A percentile compares a stretch with the other conserved stretches of the same genome.
Evolutionary conservation across 1,140 invertebrate genomes (phyloP).

Genomic region (Diorhabda elongata): DNA sequence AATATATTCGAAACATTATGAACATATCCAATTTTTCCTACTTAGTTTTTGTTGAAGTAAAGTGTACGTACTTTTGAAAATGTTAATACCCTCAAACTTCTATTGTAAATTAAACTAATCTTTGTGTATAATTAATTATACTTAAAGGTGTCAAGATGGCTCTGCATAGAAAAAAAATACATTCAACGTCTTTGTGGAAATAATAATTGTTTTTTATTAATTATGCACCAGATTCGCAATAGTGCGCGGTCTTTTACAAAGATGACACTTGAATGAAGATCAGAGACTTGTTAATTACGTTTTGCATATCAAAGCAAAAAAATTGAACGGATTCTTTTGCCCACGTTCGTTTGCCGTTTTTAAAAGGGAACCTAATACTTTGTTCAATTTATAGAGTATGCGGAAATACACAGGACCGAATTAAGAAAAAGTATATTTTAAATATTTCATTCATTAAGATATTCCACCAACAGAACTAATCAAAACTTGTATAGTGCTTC

Average conservation of each 20-base stretch:
- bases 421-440: background rate
- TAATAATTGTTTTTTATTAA: background rate
- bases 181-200: background rate
- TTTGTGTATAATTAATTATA: background rate
- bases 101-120: too few relatives aligned
- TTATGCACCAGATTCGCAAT: background rate
- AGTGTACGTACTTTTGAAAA: too few relatives aligned
- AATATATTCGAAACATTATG: too few relatives aligned
- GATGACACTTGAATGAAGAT: constrained; percentile 2
- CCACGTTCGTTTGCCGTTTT: background rate
- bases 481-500: too few relatives aligned
- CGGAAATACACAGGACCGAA: background rate
- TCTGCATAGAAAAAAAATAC: background rate
- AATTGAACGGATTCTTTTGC: constrained; percentile 2
- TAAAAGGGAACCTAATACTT: constrained; percentile 2
- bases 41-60: too few relatives aligned
- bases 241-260: background rate
- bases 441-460: too few relatives aligned
- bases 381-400: constrained; percentile 2
- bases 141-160: background rate
- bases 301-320: constrained; percentile 2
- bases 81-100: too few relatives aligned
- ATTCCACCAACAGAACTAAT: too few relatives aligned
- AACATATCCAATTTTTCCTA: too few relatives aligned
- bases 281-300: constrained; percentile 2